Evolutionary conservation across 2,113 vertebrate species (phyloP).

Genomic region (Nannobrachium achirus): DNA sequence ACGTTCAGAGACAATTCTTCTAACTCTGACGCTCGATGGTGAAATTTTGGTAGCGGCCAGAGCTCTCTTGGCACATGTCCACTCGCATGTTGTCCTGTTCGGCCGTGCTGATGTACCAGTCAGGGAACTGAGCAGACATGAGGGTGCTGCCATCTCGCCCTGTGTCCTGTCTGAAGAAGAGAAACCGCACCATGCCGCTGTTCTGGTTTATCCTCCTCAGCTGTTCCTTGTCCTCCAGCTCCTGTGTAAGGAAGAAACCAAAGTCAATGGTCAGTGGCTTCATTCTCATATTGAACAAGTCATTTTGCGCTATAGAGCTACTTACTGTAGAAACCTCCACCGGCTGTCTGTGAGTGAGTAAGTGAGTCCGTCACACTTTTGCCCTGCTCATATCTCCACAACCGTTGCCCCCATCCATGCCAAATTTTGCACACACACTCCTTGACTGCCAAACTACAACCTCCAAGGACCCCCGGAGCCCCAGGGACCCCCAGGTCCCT

Average conservation of each 20-base stretch:
- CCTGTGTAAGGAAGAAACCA: constrained; percentile 35
- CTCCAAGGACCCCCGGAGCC: too few relatives aligned
- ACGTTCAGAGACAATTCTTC: too few relatives aligned
- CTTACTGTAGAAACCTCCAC: too few relatives aligned
- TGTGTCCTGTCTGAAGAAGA: constrained; percentile 65
- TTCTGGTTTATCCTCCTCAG: constrained; percentile 14
- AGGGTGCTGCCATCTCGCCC: constrained; percentile 66
- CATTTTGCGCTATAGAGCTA: too few relatives aligned
- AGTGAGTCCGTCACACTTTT: too few relatives aligned
- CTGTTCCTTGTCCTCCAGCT: constrained; percentile 28
- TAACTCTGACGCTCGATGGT: constrained; percentile 32
- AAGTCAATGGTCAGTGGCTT: not conserved
- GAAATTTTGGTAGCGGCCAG: constrained; percentile 46
- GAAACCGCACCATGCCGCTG: constrained; percentile 59
- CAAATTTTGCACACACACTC: too few relatives aligned
- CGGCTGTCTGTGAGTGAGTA: too few relatives aligned
- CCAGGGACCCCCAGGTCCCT: too few relatives aligned
- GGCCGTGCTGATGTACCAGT: constrained; percentile 75
- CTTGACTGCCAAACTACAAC: too few relatives aligned
- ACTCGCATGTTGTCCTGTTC: constrained; percentile 33
- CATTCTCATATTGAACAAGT: not conserved
- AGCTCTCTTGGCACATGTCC: constrained; percentile 45
- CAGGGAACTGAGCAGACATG: constrained; percentile 53
- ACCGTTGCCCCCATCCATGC: too few relatives aligned
- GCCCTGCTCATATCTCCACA: too few relatives aligned